Evolutionary conservation across 2,113 vertebrate species (phyloP).

Genomic region (Sciurus niger): DNA sequence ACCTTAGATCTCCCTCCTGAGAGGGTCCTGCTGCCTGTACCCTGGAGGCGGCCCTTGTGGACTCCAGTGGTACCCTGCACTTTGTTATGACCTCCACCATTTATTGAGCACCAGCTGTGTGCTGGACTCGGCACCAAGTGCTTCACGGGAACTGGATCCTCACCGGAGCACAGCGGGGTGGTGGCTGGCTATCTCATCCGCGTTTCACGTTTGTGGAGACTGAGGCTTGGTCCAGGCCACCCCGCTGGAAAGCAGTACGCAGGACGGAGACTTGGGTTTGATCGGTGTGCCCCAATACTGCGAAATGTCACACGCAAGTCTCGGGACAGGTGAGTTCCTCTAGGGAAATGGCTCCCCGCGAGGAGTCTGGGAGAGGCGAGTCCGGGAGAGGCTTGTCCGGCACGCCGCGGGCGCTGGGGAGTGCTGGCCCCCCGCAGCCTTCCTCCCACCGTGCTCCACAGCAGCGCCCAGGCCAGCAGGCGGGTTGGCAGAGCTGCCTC

Average conservation of each 20-base stretch:
- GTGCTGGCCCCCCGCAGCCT: not conserved
- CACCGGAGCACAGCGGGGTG: not conserved
- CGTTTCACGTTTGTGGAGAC: not conserved
- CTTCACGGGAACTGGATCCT: not conserved
- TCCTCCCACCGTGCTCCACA: not conserved
- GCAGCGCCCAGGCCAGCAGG: rapidly evolving
- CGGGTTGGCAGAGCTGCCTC: not conserved
- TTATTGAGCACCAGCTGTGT: not conserved
- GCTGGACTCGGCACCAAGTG: not conserved
- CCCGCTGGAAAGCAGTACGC: not conserved
- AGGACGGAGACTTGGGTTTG: not conserved
- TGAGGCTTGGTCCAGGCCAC: not conserved
- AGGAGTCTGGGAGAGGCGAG: not conserved
- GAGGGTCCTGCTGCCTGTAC: too few relatives aligned
- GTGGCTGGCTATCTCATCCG: not conserved
- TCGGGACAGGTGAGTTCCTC: not conserved
- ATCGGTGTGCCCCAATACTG: not conserved
- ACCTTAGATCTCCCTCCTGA: not conserved
- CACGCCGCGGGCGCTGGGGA: not conserved
- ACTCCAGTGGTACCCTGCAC: rapidly evolving
- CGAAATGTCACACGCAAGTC: not conserved
- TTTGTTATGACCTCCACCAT: not conserved
- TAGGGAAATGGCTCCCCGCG: rapidly evolving
- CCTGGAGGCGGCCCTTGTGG: not conserved
- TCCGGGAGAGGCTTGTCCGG: not conserved